Base-by-base conservation (phyloP, 1,140 invertebrate species). In the Zaprionus tsacasi region DNA sequence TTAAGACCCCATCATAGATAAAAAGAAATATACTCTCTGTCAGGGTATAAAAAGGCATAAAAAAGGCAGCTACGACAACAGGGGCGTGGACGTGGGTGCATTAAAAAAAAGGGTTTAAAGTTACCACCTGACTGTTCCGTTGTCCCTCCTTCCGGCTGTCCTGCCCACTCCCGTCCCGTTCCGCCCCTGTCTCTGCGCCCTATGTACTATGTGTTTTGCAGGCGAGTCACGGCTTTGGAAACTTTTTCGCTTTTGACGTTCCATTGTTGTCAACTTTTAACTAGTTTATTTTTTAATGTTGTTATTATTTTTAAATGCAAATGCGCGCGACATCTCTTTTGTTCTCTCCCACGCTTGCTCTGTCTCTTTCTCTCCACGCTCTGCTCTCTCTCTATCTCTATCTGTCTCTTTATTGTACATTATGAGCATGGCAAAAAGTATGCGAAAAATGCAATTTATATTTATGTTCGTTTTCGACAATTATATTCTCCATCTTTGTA, bases 201-300 rank as follows among this genome's bases (percentile, higher is more conserved):
- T 45, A 30, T 30, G 40, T 15, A 21, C 21, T 21, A 43, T 43
- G 40, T 45, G 40, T 45, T 45, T 45, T 38, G 61, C 27, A 17
- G 55, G 35, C 55, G 50, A 73, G 70, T 66, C 45, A 60, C 48
- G 68, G 61, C 55, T 72, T 68, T 25, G 45, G 54, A 81, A 86
- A 87, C 74, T 76, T 80, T 77, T 87, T 77, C 50, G 68, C 58
- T 73, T 88, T 71, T 88, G 76, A 87, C 81, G 76, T 89, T 81
- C 89, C 78, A 88, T 89, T 88, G 83, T 87, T 87, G 83, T 89
- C 83, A 88, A 88, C 85, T 88, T 88, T 88, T 85, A 88, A 88
- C 83, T 88, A 89, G 77, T 88, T 88, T 89, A 83, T 87, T 79
- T 56, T 56, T 13, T 35, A 65, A 88, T 82, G 79, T 73, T 82